A percentile compares a stretch with the other conserved stretches of the same genome.
These are phyloP conservation scores for Xerus rutilus DNA, from an alignment of 2,797 vertebrate genomes.

Conservation along the genomic window DNA sequence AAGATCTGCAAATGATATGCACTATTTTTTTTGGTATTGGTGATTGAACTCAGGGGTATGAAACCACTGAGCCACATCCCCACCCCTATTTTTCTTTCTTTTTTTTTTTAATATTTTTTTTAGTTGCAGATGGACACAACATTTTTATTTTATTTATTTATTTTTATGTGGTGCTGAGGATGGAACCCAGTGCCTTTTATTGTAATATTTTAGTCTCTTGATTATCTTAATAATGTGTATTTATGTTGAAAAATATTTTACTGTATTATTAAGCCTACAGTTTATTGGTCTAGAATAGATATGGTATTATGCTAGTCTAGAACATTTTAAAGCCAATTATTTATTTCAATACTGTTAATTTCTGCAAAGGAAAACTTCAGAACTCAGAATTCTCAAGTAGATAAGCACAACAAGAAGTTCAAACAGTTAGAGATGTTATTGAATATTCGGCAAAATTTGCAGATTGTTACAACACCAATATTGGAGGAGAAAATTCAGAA, in stretches of 20 bases:
- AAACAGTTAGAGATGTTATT: constrained; percentile 70
- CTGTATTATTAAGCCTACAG: neutral
- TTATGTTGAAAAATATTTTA: constrained; percentile 51
- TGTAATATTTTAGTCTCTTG: constrained; percentile 25
- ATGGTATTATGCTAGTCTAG: neutral
- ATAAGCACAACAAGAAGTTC: constrained; percentile 67
- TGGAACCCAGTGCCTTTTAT: neutral
- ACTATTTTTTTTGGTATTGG: too few species aligned
- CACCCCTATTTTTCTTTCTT: too few species aligned
- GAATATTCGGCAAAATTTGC: constrained; percentile 72
- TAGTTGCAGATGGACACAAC: too few species aligned
- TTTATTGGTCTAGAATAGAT: neutral
- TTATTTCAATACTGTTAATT: constrained; percentile 48
- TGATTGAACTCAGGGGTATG: too few species aligned
- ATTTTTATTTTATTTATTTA: too few species aligned
- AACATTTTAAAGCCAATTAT: constrained; percentile 26
- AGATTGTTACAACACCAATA: constrained; percentile 69
- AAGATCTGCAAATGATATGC: too few species aligned
- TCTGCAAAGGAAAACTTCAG: constrained; percentile 72
- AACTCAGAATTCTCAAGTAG: constrained; percentile 70
- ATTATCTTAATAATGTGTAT: constrained; percentile 59
- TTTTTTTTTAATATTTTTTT: too few species aligned
- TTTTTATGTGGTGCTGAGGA: too few species aligned
- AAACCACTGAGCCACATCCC: too few species aligned
- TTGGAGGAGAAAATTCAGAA: constrained; percentile 79